Percentiles rank a stretch among this genome's conserved stretches.
phyloP scores from a whole-genome alignment of 2,888 invertebrate genomes.

The Hydroisotoma schaefferi region DNA sequence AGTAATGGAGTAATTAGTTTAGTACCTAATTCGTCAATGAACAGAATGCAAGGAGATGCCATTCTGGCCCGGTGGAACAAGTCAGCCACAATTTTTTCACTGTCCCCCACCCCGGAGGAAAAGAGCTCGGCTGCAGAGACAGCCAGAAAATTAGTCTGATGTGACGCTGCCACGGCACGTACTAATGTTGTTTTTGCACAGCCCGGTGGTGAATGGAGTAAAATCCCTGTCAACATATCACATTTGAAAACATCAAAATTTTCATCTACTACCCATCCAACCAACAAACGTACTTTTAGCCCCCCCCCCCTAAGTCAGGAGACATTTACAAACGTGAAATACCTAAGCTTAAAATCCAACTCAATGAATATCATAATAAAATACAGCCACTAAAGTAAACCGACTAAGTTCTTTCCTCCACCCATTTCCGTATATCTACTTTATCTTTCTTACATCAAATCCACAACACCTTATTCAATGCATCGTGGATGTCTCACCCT shows the following conservation, averaged over 20 bases:
- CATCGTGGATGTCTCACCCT: background rate
- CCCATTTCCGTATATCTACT: slow-evolving; percentile 6
- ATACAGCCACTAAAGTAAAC: slow-evolving; percentile 7
- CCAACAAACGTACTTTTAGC: background rate
- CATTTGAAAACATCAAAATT: slow-evolving; percentile 3
- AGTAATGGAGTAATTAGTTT: slow-evolving; percentile 35
- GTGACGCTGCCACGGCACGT: slow-evolving; percentile 58
- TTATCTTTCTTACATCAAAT: slow-evolving; percentile 13
- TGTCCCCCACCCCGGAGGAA: slow-evolving; percentile 64
- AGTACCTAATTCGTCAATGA: slow-evolving; percentile 63
- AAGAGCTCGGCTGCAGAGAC: slow-evolving; percentile 63
- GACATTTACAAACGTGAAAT: background rate
- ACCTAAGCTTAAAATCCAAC: slow-evolving; percentile 11
- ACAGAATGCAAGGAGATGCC: slow-evolving; percentile 61
- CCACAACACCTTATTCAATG: slow-evolving; percentile 4
- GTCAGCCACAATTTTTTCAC: slow-evolving; percentile 60
- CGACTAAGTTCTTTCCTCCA: slow-evolving; percentile 7
- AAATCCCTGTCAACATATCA: slow-evolving; percentile 53
- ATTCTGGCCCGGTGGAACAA: slow-evolving; percentile 61
- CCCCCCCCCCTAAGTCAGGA: background rate
- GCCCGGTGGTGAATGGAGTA: slow-evolving; percentile 64
- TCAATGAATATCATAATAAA: slow-evolving; percentile 13
- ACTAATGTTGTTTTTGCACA: slow-evolving; percentile 65
- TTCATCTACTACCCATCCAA: background rate
- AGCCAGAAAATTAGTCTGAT: slow-evolving; percentile 58